Percentiles rank a stretch among this genome's conserved stretches.
These are phyloP conservation scores for Jordanella pulchra DNA, from an alignment of 2,797 vertebrate genomes.

Conservation along the genomic window DNA sequence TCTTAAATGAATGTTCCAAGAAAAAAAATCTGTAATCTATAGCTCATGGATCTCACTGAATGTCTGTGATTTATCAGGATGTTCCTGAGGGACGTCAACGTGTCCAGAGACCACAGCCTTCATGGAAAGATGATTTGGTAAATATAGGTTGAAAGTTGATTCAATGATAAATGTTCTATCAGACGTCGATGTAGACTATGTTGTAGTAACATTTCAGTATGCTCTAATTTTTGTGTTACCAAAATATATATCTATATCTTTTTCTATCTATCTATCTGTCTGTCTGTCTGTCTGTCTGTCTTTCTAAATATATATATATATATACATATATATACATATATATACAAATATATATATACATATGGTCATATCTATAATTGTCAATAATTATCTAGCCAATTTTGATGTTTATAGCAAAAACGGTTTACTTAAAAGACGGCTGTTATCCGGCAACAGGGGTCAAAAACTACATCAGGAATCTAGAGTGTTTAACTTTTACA, in stretches of 20 bases:
- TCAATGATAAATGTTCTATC: constrained; percentile 20
- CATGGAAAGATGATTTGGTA: constrained; percentile 82
- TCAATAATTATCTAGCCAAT: neutral
- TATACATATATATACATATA: too few species aligned
- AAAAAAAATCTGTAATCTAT: neutral
- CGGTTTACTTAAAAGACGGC: neutral
- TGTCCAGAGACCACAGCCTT: constrained; percentile 72
- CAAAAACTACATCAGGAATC: neutral
- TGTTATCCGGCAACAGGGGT: neutral
- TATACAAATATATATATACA: too few species aligned
- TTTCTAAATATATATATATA: too few species aligned
- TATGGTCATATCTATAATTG: neutral
- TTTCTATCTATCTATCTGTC: too few species aligned
- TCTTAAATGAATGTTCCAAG: neutral
- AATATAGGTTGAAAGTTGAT: constrained; percentile 47
- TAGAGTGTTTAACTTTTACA: neutral
- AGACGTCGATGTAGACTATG: too few species aligned
- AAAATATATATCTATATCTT: too few species aligned
- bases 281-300: too few species aligned
- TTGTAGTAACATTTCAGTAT: too few species aligned
- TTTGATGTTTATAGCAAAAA: neutral
- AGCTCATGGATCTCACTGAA: constrained; percentile 20
- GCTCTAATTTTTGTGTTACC: too few species aligned
- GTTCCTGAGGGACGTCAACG: constrained; percentile 59
- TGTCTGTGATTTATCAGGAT: constrained; percentile 66